Evolutionary conservation across 1,140 invertebrate species (phyloP).

Genomic region (Hyles euphorbiae): DNA sequence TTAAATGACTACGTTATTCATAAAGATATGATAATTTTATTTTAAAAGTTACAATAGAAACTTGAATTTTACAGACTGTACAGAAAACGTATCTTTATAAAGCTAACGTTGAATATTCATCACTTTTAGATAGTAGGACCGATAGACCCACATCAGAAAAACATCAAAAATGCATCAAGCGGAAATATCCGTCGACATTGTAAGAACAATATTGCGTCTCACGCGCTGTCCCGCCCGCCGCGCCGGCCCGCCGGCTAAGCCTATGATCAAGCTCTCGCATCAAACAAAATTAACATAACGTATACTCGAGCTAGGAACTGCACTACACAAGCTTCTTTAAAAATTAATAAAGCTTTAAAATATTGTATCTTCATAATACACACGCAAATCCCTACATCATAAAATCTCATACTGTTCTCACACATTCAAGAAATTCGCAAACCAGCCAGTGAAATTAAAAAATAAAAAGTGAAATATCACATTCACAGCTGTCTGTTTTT

Average conservation of each 20-base stretch:
- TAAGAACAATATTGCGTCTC: constrained; percentile 61
- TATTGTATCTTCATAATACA: too few relatives aligned
- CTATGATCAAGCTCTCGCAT: constrained; percentile 32
- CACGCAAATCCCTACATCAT: too few relatives aligned
- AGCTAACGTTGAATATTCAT: constrained; percentile 70
- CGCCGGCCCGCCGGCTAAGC: constrained; percentile 23
- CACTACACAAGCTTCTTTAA: too few relatives aligned
- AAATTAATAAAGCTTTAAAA: too few relatives aligned
- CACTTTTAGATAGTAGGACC: constrained; percentile 71
- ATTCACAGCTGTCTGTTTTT: constrained; percentile 10
- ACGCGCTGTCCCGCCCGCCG: constrained; percentile 15
- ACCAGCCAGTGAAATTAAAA: not conserved
- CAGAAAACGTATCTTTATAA: constrained; percentile 46
- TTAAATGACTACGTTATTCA: too few relatives aligned
- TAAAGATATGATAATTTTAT: too few relatives aligned
- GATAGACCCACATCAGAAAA: constrained; percentile 76
- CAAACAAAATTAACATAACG: not conserved
- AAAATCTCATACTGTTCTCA: too few relatives aligned
- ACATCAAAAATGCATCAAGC: constrained; percentile 76
- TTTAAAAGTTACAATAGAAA: not conserved
- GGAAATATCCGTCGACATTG: constrained; percentile 71
- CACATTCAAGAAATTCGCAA: not conserved
- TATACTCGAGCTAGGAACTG: not conserved
- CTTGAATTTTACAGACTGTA: not conserved
- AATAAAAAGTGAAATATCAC: not conserved